Evolutionary conservation across 2,113 vertebrate genomes (phyloP), one percentile per base, ranked within the genome.

Genomic region (Apodemus sylvaticus): DNA sequence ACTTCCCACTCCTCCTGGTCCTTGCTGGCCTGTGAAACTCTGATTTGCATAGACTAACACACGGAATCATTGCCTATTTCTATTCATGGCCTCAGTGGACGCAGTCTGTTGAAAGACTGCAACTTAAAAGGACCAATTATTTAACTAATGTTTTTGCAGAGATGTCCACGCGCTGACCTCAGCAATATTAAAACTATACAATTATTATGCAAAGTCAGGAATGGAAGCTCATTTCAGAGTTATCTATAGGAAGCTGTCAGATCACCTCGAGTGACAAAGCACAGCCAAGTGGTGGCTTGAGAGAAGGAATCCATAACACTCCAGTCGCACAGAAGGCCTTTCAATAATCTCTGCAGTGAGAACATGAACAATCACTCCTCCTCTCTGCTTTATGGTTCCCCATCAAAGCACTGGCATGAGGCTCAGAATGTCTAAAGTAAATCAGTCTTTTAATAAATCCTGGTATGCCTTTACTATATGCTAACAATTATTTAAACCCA

Each of bases 121-220:
- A 77, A 70, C 70, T 94, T 91, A 93, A 94, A 85, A 94, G 86
- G 79, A 66, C 92, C 76, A 82, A 93, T 91, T 95, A 96, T 89
- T 95, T 92, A 95, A 97, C 90, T 83, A 94, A 94, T 87, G 89
- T 97, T 95, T 95, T 97, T 94, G 70, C 89, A 97, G 86, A 89
- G 55, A 95, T 94, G 95, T 94, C 92, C 91, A 88, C 77, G 42
- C 94, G 97, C 97, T 95, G 94, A 97, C 83, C 89, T 97, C 95
- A 94, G 96, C 96, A 94, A 97, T 93, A 94, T 91, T 94, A 96
- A 96, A 97, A 74, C 89, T 93, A 95, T 45, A 68, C 64, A 76
- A 97, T 97, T 94, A 97, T 90, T 97, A 97, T 96, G 95, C 97
- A 94, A 92, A 96, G 94, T 94, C 96, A 95, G 91, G 89, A 97